Evolutionary conservation across 2,113 vertebrate species (phyloP).

Genomic region (Accipiter cooperii): DNA sequence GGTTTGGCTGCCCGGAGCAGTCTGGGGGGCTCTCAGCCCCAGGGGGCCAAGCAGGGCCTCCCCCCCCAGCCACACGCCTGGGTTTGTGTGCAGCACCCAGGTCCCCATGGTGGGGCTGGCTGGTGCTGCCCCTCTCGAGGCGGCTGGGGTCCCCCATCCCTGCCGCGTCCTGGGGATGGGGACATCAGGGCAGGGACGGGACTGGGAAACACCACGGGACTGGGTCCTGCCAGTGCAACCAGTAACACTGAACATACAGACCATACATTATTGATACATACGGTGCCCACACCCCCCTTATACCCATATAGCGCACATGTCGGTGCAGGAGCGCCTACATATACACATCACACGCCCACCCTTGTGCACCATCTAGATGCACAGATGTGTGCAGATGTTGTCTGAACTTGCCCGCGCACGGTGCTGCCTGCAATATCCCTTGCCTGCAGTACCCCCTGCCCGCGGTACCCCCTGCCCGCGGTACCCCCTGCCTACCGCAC

Average conservation of each 20-base stretch:
- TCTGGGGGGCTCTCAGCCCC: not conserved
- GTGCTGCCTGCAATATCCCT: not conserved
- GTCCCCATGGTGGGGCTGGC: rapidly evolving
- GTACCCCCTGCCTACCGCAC: not conserved
- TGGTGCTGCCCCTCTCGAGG: not conserved
- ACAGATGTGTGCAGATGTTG: not conserved
- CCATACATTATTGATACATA: rapidly evolving
- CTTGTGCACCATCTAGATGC: not conserved
- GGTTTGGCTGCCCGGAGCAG: not conserved
- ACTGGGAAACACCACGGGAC: rapidly evolving
- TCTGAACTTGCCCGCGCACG: not conserved
- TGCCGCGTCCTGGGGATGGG: not conserved
- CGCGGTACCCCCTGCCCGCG: not conserved
- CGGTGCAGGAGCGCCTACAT: rapidly evolving
- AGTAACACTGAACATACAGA: not conserved
- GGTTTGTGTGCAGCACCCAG: not conserved
- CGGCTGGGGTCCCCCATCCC: not conserved
- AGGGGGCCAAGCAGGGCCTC: not conserved
- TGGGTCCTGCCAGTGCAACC: not conserved
- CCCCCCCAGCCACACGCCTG: not conserved
- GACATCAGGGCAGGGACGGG: not conserved
- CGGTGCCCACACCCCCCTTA: not conserved
- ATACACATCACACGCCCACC: rapidly evolving
- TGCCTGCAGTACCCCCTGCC: not conserved
- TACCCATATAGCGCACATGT: rapidly evolving